phyloP scores from a whole-genome alignment of 2,888 invertebrate species.

The Aspidapion aeneum region DNA sequence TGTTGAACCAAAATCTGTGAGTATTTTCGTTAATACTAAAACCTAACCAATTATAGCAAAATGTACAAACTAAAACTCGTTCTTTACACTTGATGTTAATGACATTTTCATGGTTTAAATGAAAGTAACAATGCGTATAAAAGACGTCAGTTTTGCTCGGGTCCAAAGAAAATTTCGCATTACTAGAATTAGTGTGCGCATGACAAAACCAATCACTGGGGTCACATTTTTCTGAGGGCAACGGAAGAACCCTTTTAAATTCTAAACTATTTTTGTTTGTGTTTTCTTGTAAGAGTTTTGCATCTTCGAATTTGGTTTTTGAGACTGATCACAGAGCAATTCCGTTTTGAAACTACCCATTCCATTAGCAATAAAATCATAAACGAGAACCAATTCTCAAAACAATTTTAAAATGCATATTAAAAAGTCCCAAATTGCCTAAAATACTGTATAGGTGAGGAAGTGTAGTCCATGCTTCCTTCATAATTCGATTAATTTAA shows the following conservation, averaged over 20 bases:
- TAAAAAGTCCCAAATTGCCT: constrained; percentile 29
- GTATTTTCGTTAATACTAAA: constrained; percentile 46
- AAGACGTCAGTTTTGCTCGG: constrained; percentile 56
- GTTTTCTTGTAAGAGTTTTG: constrained; percentile 46
- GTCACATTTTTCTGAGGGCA: constrained; percentile 58
- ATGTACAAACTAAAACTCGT: constrained; percentile 53
- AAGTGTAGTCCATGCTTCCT: too few species aligned
- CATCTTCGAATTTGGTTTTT: constrained; percentile 21
- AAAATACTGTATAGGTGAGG: too few species aligned
- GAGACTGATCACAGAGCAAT: constrained; percentile 29
- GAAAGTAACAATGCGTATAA: constrained; percentile 55
- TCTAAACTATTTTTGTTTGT: constrained; percentile 37
- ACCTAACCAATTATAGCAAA: constrained; percentile 59
- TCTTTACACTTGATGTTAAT: constrained; percentile 50
- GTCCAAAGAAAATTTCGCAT: constrained; percentile 39
- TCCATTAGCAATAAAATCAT: constrained; percentile 37
- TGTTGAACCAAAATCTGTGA: constrained; percentile 56
- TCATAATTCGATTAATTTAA: too few species aligned
- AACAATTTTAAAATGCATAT: constrained; percentile 38
- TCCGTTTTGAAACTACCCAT: constrained; percentile 41
- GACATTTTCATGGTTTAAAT: constrained; percentile 41
- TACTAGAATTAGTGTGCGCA: constrained; percentile 38
- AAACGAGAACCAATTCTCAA: constrained; percentile 39
- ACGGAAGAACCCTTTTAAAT: constrained; percentile 58
- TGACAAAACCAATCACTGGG: constrained; percentile 68